Percentiles rank a stretch among this genome's conserved stretches.
Conservation (phyloP, 2,113 vertebrate species). For the Tonatia bakeri region DNA sequence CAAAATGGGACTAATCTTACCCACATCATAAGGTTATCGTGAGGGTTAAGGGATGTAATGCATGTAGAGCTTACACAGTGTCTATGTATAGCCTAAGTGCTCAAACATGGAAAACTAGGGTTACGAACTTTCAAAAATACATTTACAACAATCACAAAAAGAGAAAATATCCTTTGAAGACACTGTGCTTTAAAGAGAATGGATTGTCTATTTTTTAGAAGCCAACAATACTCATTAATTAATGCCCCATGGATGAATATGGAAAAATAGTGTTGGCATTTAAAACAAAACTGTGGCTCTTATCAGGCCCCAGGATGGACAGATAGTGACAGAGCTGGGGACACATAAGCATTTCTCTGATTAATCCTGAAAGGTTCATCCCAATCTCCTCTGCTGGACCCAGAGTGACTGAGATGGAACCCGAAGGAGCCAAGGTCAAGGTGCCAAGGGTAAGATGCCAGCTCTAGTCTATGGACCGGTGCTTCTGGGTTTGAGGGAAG, state of each 20-base stretch:
- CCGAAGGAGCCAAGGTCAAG: not conserved
- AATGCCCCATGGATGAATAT: not conserved
- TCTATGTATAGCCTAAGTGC: not conserved
- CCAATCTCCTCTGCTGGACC: not conserved
- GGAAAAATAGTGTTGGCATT: not conserved
- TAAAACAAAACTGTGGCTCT: not conserved
- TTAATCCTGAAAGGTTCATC: not conserved
- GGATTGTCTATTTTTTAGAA: conserved; percentile 57
- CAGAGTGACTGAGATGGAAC: not conserved
- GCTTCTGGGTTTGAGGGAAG: not conserved
- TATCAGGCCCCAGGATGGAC: not conserved
- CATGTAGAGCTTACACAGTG: not conserved
- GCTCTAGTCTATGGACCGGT: not conserved
- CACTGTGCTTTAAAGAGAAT: conserved; percentile 54
- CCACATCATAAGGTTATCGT: not conserved
- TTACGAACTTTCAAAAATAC: conserved; percentile 45
- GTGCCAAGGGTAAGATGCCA: not conserved
- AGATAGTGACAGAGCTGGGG: not conserved
- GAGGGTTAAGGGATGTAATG: not conserved
- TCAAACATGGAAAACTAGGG: conserved; percentile 19
- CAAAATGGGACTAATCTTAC: not conserved
- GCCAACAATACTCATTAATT: not conserved
- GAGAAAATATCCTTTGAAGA: conserved; percentile 55
- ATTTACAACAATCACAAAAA: conserved; percentile 29
- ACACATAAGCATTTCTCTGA: conserved; percentile 2